A percentile compares a stretch with the other conserved stretches of the same genome.
Conservation (phyloP, 2,888 invertebrate species). For the Ochropleura leucogaster region DNA sequence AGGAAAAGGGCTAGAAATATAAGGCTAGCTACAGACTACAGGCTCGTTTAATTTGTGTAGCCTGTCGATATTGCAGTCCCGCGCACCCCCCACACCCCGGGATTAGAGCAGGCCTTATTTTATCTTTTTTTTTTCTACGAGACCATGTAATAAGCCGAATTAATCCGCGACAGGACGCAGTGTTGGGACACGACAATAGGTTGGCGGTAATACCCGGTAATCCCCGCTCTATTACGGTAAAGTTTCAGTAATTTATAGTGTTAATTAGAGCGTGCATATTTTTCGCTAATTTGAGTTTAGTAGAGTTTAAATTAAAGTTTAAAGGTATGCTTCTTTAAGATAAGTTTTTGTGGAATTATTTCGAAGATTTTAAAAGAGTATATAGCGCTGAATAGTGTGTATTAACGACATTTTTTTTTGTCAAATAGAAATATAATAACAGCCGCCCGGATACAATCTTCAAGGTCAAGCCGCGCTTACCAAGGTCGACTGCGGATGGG, state of each 20-base stretch:
- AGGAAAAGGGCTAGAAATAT: constrained; percentile 51
- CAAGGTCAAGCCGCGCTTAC: no score
- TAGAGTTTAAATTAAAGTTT: constrained; percentile 48
- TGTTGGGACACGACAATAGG: constrained; percentile 74
- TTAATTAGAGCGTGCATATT: constrained; percentile 59
- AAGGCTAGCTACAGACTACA: constrained; percentile 51
- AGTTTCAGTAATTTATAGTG: constrained; percentile 66
- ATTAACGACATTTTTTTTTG: neutral
- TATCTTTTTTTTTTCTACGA: constrained; percentile 71
- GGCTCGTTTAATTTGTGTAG: constrained; percentile 73
- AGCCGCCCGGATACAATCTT: no score
- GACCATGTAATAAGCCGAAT: constrained; percentile 76
- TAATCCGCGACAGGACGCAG: constrained; percentile 70
- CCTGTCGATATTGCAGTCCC: constrained; percentile 76
- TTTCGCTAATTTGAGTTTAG: constrained; percentile 65
- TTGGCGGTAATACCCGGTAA: constrained; percentile 71
- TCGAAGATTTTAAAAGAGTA: neutral
- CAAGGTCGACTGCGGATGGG: no score
- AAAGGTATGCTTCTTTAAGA: constrained; percentile 38
- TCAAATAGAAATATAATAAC: neutral
- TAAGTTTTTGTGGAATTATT: constrained; percentile 19
- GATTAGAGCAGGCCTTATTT: constrained; percentile 72
- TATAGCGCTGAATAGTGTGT: neutral
- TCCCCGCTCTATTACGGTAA: constrained; percentile 66
- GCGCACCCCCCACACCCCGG: constrained; percentile 48